A percentile compares a stretch with the other conserved stretches of the same genome.
Conservation (phyloP, 2,797 vertebrate species). For the Erethizon dorsatum region DNA sequence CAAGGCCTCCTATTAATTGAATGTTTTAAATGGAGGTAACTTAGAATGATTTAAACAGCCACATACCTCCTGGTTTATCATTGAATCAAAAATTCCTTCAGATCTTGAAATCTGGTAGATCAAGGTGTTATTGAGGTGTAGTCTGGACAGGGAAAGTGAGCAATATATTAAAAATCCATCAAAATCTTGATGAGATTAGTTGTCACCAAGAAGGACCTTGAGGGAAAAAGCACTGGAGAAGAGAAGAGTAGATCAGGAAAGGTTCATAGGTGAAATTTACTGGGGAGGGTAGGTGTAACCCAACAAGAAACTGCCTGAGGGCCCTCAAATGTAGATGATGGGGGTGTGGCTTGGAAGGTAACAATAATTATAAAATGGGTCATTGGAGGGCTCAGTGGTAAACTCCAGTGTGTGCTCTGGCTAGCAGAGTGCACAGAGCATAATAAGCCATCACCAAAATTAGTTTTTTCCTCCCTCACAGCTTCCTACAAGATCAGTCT, state of each 20-base stretch:
- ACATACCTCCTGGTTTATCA: background rate
- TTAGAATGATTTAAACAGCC: background rate
- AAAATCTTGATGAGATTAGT: background rate
- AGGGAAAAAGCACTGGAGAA: background rate
- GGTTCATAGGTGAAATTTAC: background rate
- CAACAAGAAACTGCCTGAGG: background rate
- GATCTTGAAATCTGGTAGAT: background rate
- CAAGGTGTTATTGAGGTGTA: background rate
- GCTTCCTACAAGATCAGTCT: background rate
- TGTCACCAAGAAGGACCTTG: background rate
- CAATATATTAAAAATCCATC: background rate
- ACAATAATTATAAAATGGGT: too few species aligned
- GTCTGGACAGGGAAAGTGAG: background rate
- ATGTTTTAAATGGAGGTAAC: background rate
- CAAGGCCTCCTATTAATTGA: background rate
- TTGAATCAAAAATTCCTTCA: background rate
- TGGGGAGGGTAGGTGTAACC: too few species aligned
- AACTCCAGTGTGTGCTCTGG: background rate
- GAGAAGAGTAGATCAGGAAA: background rate
- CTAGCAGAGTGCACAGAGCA: background rate
- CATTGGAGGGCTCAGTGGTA: background rate
- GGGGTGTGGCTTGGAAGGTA: background rate
- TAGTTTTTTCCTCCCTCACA: background rate
- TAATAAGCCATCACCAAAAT: background rate
- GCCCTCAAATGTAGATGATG: accelerated